phyloP scores from a whole-genome alignment of 1,140 invertebrate species.

The Geopemphigus sp. region DNA sequence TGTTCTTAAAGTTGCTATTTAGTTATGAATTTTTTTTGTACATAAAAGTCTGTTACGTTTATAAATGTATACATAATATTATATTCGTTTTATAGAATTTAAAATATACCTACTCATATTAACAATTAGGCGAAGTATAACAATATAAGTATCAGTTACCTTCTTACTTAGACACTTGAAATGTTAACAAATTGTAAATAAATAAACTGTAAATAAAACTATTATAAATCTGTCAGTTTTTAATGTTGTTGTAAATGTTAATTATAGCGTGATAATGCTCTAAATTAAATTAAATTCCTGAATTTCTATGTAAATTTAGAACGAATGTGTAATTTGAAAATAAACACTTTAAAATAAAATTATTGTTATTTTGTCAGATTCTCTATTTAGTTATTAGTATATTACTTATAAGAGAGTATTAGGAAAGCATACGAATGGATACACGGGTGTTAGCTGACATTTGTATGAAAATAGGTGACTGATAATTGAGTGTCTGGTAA shows the following conservation, averaged over 20 bases:
- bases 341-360: background rate
- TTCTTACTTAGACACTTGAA: background rate
- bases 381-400: background rate
- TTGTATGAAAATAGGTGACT: too few species aligned
- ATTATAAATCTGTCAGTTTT: constrained; percentile 26
- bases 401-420: background rate
- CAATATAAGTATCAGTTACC: constrained; percentile 16
- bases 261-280: constrained; percentile 26
- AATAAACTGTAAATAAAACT: constrained; percentile 25
- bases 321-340: constrained; percentile 17
- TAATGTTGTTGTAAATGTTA: background rate
- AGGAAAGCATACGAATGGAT: too few species aligned
- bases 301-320: constrained; percentile 42
- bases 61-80: constrained; percentile 10
- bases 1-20: background rate
- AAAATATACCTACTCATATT: background rate
- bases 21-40: constrained; percentile 10
- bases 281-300: constrained; percentile 8
- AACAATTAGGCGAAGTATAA: background rate
- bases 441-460: too few species aligned
- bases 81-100: constrained; percentile 1
- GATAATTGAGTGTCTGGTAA: too few species aligned
- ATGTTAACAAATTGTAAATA: constrained; percentile 15
- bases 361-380: background rate
- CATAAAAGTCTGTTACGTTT: constrained; percentile 2